These are phyloP conservation scores for Silurus lanzhouensis DNA, from an alignment of 2,797 vertebrate genomes.

Conservation along the genomic window DNA sequence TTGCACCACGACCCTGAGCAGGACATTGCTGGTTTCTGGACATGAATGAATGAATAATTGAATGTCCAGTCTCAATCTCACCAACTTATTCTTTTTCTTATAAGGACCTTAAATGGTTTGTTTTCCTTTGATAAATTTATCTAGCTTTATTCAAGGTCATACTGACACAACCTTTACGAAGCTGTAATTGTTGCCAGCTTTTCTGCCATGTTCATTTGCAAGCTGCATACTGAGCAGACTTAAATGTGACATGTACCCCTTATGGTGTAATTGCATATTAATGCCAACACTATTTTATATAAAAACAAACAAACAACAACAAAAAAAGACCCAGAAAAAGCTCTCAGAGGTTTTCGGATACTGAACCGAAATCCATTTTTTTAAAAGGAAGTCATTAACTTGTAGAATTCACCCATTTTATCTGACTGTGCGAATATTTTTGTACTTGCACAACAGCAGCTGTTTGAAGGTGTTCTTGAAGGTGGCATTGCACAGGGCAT, in stretches of 20 bases:
- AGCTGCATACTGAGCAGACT: neutral
- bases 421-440: slow-evolving; percentile 80
- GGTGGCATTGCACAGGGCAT: slow-evolving; percentile 93
- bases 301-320: neutral
- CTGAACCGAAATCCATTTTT: slow-evolving; percentile 5
- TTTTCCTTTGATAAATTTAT: neutral
- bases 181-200: neutral
- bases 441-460: slow-evolving; percentile 92
- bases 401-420: slow-evolving; percentile 13
- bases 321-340: neutral
- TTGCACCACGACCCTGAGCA: neutral
- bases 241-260: neutral
- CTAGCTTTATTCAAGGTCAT: neutral
- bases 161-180: slow-evolving; percentile 2
- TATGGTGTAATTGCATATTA: neutral
- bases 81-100: neutral
- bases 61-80: neutral
- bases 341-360: neutral
- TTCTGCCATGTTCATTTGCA: neutral
- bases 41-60: neutral
- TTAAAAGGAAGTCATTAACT: neutral
- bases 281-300: neutral
- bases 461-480: slow-evolving; percentile 98
- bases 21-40: neutral
- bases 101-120: slow-evolving; percentile 6